Conservation (phyloP, 2,797 vertebrate genomes). For the Dipus sagitta region DNA sequence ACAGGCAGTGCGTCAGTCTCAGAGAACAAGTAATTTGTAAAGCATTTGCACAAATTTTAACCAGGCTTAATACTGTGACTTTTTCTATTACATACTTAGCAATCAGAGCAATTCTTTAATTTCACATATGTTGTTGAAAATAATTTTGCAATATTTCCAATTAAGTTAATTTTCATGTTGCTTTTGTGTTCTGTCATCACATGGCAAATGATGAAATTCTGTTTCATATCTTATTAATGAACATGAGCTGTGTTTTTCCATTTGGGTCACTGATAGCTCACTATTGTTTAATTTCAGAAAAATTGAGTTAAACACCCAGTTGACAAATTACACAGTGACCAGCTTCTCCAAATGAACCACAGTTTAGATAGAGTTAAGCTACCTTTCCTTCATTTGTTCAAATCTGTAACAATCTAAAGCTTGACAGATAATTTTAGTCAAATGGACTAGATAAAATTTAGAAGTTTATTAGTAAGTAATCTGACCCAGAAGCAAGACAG, state of each 20-base stretch:
- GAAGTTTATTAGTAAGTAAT: conserved; percentile 37
- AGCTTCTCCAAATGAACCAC: conserved; percentile 41
- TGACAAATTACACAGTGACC: conserved; percentile 56
- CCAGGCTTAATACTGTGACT: conserved; percentile 46
- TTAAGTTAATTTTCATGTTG: conserved; percentile 77
- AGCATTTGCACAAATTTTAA: conserved; percentile 41
- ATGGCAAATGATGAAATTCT: conserved; percentile 75
- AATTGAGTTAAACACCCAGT: conserved; percentile 69
- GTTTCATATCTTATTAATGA: conserved; percentile 74
- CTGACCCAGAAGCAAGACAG: conserved; percentile 1
- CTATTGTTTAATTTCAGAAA: conserved; percentile 71
- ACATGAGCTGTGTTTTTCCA: conserved; percentile 70
- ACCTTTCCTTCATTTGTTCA: conserved; percentile 45
- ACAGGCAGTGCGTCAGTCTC: too few species aligned
- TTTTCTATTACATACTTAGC: conserved; percentile 81
- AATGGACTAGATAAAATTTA: conserved; percentile 35
- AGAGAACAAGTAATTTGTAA: conserved; percentile 79
- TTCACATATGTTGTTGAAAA: conserved; percentile 79
- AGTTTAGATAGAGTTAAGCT: background rate
- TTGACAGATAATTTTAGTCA: background rate
- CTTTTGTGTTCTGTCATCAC: conserved; percentile 72
- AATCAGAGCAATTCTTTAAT: conserved; percentile 78
- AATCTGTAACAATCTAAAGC: conserved; percentile 15
- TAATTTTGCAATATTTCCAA: conserved; percentile 83
- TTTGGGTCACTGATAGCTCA: conserved; percentile 76